phyloP scores from a whole-genome alignment of 2,113 vertebrate genomes.

The Odontesthes bonariensis region DNA sequence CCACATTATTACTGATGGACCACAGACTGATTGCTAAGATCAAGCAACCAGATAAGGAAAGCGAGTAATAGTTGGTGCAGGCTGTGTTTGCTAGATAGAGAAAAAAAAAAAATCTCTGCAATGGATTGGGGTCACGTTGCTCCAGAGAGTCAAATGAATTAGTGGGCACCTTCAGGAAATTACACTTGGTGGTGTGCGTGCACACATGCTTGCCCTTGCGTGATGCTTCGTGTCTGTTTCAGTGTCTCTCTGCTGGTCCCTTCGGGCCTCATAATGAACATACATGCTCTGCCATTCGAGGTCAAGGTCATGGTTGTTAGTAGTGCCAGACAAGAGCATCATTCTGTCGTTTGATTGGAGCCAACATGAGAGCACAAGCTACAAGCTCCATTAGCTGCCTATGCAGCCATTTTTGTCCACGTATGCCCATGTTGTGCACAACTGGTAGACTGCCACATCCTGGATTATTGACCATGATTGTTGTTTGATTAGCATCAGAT shows the following conservation, averaged over 20 bases:
- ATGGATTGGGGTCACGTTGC: conserved; percentile 64
- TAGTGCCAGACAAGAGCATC: conserved; percentile 56
- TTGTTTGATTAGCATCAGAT: conserved; percentile 40
- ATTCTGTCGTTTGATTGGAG: conserved; percentile 56
- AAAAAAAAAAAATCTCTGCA: conserved; percentile 30
- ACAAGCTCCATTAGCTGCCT: conserved; percentile 50
- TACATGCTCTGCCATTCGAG: conserved; percentile 64
- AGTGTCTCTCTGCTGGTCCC: conserved; percentile 49
- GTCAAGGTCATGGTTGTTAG: conserved; percentile 71
- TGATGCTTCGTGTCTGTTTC: conserved; percentile 56
- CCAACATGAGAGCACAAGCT: conserved; percentile 39
- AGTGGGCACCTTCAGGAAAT: conserved; percentile 69
- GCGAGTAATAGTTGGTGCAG: conserved; percentile 15
- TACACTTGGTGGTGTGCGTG: conserved; percentile 32
- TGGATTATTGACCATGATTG: conserved; percentile 46
- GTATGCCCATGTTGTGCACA: conserved; percentile 35
- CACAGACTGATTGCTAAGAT: conserved; percentile 60
- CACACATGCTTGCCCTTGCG: conserved; percentile 18
- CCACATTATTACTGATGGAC: conserved; percentile 69
- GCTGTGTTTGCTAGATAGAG: conserved; percentile 6
- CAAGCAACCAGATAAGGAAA: conserved; percentile 64
- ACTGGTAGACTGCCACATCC: conserved; percentile 37
- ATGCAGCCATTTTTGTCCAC: conserved; percentile 37
- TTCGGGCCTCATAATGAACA: conserved; percentile 64
- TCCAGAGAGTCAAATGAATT: conserved; percentile 75